A percentile compares a stretch with the other conserved stretches of the same genome.
These are phyloP conservation scores for Chionodraco myersi DNA, from an alignment of 2,113 vertebrate genomes.

Conservation along the genomic window DNA sequence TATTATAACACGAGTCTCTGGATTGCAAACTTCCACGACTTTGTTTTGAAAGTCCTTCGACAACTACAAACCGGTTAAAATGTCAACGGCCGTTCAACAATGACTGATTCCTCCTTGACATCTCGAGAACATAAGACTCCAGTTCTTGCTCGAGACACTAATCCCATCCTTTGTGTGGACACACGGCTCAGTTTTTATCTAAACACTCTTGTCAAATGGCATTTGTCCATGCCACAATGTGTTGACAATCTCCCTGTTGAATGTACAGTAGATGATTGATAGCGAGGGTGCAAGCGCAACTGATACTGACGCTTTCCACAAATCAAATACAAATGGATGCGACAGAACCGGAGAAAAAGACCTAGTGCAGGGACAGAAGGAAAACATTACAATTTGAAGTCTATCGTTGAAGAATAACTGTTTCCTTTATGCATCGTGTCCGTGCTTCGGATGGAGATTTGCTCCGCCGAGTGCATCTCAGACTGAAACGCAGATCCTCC, in stretches of 20 bases:
- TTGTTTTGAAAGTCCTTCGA: no score
- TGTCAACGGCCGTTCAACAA: not conserved
- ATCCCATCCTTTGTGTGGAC: constrained; percentile 22
- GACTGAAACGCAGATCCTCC: constrained; percentile 38
- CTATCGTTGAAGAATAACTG: not conserved
- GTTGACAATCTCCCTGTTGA: constrained; percentile 58
- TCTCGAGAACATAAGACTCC: not conserved
- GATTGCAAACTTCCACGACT: not conserved
- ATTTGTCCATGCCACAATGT: constrained; percentile 45
- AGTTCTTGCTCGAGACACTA: not conserved
- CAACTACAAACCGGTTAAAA: not conserved
- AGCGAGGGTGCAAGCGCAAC: constrained; percentile 10
- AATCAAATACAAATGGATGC: constrained; percentile 28
- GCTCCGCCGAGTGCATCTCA: constrained; percentile 17
- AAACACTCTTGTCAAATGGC: constrained; percentile 33
- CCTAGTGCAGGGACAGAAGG: not conserved
- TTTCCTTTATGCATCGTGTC: constrained; percentile 8
- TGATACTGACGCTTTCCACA: constrained; percentile 29
- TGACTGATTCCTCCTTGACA: not conserved
- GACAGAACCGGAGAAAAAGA: constrained; percentile 4
- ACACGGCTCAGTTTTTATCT: constrained; percentile 21
- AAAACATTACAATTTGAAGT: not conserved
- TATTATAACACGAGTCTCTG: not conserved
- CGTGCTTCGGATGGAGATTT: constrained; percentile 14
- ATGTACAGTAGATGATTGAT: constrained; percentile 58